Evolutionary conservation across 1,140 invertebrate genomes (phyloP).

Genomic region (Zaprionus davidi): DNA sequence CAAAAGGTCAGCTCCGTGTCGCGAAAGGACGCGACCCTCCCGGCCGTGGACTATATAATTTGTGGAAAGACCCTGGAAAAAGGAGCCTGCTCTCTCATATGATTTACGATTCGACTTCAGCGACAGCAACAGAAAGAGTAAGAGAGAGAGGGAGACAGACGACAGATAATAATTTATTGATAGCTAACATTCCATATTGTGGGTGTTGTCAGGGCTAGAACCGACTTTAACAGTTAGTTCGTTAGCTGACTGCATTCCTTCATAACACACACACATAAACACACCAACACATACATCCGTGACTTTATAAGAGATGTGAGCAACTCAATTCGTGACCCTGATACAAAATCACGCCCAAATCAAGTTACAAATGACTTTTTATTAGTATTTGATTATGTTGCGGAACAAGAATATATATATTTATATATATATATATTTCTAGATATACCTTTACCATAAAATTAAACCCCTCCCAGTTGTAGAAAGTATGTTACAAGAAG

Average conservation of each 20-base stretch:
- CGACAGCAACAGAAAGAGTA: neutral
- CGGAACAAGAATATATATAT: neutral
- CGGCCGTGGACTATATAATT: constrained; percentile 44
- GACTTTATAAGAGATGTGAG: neutral
- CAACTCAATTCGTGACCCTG: neutral
- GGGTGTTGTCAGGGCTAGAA: constrained; percentile 26
- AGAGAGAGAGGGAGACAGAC: constrained; percentile 47
- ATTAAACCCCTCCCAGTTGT: too few species aligned
- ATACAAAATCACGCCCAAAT: neutral
- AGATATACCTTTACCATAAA: too few species aligned
- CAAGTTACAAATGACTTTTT: neutral
- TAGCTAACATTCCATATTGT: constrained; percentile 61
- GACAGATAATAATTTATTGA: constrained; percentile 79
- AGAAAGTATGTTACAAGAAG: too few species aligned
- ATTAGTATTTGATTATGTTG: neutral
- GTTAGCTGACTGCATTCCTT: constrained; percentile 21
- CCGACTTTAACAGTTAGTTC: constrained; percentile 14
- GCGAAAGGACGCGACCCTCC: constrained; percentile 10
- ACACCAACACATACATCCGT: neutral
- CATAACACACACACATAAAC: neutral
- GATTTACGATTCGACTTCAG: constrained; percentile 69
- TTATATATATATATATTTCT: too few species aligned
- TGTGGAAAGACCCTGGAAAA: constrained; percentile 40
- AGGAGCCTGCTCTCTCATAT: constrained; percentile 50
- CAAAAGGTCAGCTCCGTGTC: constrained; percentile 62